A percentile compares a stretch with the other conserved stretches of the same genome.
phyloP scores from a whole-genome alignment of 2,113 vertebrate species.

The Penelope pileata region DNA sequence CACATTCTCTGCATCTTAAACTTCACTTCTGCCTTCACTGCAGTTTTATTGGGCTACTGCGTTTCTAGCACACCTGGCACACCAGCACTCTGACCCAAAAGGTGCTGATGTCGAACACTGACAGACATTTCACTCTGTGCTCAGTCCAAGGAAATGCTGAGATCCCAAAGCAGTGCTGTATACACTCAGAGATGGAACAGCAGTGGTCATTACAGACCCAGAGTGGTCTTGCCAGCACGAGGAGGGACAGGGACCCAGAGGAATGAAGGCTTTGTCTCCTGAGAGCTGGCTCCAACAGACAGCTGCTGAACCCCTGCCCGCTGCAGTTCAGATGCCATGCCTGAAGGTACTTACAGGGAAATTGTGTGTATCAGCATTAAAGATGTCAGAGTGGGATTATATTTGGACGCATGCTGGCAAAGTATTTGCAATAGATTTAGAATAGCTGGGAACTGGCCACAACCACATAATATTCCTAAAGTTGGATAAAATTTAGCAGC shows the following conservation, averaged over 20 bases:
- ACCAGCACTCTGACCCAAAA: background rate
- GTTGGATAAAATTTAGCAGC: conserved; percentile 43
- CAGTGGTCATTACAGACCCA: background rate
- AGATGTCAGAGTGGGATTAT: conserved; percentile 24
- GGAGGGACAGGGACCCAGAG: background rate
- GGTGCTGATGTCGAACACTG: background rate
- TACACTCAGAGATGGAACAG: background rate
- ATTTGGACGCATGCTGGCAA: conserved; percentile 33
- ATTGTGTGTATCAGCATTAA: background rate
- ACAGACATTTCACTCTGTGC: background rate
- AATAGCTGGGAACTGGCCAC: conserved; percentile 33
- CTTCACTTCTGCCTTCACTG: background rate
- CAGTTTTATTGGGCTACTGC: background rate
- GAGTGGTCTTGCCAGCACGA: background rate
- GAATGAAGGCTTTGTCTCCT: background rate
- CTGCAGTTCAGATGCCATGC: background rate
- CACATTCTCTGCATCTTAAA: background rate
- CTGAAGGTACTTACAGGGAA: background rate
- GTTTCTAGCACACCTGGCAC: background rate
- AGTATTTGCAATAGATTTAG: conserved; percentile 34
- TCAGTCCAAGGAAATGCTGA: background rate
- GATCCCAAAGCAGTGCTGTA: background rate
- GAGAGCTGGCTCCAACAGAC: background rate
- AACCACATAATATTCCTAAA: conserved; percentile 23
- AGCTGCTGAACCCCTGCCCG: background rate